Evolutionary conservation across 2,113 vertebrate genomes (phyloP), one percentile per base, ranked within the genome.

Genomic region (Protobothrops mucrosquamatus): DNA sequence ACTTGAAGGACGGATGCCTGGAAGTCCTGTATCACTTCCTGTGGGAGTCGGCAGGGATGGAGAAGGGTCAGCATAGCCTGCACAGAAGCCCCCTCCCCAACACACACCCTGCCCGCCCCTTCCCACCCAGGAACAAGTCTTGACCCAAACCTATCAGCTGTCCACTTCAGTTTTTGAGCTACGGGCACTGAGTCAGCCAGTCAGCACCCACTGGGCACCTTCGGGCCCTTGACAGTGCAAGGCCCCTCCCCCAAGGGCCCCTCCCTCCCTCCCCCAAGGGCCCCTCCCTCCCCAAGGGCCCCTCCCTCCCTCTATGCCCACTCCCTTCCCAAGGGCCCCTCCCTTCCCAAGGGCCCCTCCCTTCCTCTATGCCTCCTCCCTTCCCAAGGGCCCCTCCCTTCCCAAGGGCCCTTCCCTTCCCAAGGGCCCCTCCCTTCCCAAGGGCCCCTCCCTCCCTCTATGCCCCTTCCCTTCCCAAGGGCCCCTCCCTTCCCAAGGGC

Each of bases 11-110:
- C 98, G 0, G 98, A 98, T 1, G 98, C 98, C 94, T 98, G 98
- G 93, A 98, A 98, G 93, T 98, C 98, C 92, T 98, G 98, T 87
- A 98, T 98, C 91, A 98, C 98, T 94, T 98, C 98, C 98, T 98
- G 95, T 51, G 90, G 20, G 39, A 9, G 89, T 94, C 48, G 1
- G 48, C 12, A 7, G 86, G 51, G 29, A 52, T 29, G 52, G 48
- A 18, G 11, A 29, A 29, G n/a, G 2, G 14, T 74, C 64, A 74
- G 64, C 64, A 15, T 18, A 18, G 6, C 12, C 64, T 69, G 64
- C 14, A 74, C 64, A 34, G 64, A 34, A 74, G 64, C 29, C 64
- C 64, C 64, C 64, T 18, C n/a, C 64, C n/a, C n/a, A 1, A 69
- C 12, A 34, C 4, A 6, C 61, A 12, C 26, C 61, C 61, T n/a